Percentiles rank a stretch among this genome's conserved stretches.
Evolutionary conservation across 2,888 invertebrate genomes (phyloP).

Genomic region (Pheosia tremula): DNA sequence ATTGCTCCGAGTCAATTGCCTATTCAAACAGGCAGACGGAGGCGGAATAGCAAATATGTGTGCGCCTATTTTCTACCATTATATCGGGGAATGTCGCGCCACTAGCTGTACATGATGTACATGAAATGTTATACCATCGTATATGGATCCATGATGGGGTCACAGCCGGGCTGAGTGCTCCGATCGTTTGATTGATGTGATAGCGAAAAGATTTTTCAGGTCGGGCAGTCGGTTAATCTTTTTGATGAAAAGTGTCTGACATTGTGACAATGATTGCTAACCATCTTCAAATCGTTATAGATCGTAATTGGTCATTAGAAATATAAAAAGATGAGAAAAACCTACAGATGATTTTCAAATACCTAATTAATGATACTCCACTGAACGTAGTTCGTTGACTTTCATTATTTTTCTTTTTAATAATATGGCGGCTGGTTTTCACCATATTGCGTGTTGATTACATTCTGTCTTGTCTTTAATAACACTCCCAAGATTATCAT

Average conservation of each 20-base stretch:
- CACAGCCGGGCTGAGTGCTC: neutral
- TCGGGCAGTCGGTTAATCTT: neutral
- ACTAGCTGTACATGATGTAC: constrained; percentile 13
- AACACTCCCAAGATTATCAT: too few relatives aligned
- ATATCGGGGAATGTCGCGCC: constrained; percentile 42
- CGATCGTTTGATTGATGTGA: neutral
- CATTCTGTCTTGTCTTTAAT: too few relatives aligned
- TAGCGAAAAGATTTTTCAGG: neutral
- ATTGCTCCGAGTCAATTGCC: constrained; percentile 62
- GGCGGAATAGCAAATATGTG: constrained; percentile 60
- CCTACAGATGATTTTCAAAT: too few relatives aligned
- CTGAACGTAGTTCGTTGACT: too few relatives aligned
- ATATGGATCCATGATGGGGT: neutral
- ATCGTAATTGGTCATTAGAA: too few relatives aligned
- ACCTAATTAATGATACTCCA: too few relatives aligned
- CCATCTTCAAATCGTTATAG: too few relatives aligned
- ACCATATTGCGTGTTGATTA: too few relatives aligned
- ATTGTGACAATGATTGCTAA: too few relatives aligned
- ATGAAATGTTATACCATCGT: constrained; percentile 12
- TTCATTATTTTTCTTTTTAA: too few relatives aligned
- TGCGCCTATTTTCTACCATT: constrained; percentile 49
- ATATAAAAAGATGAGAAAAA: too few relatives aligned
- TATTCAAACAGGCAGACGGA: constrained; percentile 59
- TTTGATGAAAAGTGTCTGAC: constrained; percentile 1
- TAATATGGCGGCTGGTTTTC: too few relatives aligned